Conservation (phyloP, 1,140 invertebrate species). For the Drosophila serrata region DNA sequence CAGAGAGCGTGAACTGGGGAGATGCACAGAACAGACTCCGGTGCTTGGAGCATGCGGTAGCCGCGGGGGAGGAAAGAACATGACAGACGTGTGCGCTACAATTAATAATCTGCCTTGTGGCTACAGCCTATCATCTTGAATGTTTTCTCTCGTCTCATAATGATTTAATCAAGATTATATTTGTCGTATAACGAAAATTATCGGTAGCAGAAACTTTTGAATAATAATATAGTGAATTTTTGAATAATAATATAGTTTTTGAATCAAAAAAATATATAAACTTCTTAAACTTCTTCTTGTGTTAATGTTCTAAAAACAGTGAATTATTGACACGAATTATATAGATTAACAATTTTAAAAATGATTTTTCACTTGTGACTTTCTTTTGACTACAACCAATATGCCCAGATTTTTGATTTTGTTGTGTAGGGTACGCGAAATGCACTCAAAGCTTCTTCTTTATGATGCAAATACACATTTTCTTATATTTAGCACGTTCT, state of each 20-base stretch:
- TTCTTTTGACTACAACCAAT: not conserved
- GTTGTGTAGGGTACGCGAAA: slow-evolving; percentile 33
- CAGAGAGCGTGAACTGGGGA: slow-evolving; percentile 3
- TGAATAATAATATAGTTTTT: not conserved
- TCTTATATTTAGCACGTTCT: slow-evolving; percentile 35
- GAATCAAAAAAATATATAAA: not conserved
- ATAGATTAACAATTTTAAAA: not conserved
- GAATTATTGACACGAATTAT: not conserved
- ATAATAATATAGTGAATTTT: not conserved
- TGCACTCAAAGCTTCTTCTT: slow-evolving; percentile 44
- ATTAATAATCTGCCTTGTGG: not conserved
- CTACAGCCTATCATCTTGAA: not conserved
- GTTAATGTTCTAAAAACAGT: not conserved
- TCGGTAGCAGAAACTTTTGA: not conserved
- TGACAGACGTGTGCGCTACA: slow-evolving; percentile 19
- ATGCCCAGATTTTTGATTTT: slow-evolving; percentile 15
- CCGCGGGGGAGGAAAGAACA: not conserved
- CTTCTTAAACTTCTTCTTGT: not conserved
- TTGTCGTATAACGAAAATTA: too few relatives aligned
- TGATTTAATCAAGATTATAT: not conserved
- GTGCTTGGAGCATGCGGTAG: not conserved
- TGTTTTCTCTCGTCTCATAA: not conserved
- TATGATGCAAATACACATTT: slow-evolving; percentile 44
- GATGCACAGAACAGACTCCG: slow-evolving; percentile 25
- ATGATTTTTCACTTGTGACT: not conserved